These are phyloP conservation scores for Umimayanthus kanabou DNA, from an alignment of 92 coral and sea anemone species.

Conservation along the genomic window DNA sequence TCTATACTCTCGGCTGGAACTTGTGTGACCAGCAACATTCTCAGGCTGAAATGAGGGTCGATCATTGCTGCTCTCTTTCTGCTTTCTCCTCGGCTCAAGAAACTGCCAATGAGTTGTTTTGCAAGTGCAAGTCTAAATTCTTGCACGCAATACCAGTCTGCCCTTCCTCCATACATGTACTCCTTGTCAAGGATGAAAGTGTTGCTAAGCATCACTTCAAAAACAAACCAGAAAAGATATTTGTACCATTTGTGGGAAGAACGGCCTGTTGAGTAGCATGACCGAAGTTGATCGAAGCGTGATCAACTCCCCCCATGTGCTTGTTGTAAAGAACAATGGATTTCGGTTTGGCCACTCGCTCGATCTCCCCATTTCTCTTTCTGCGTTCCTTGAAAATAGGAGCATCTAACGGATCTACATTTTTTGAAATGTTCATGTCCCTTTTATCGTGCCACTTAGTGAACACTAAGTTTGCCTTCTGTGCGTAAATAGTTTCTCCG, in stretches of 20 bases:
- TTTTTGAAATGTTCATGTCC: not conserved
- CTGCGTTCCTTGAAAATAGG: constrained; percentile 31
- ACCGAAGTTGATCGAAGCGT: constrained; percentile 47
- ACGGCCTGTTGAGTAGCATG: constrained; percentile 32
- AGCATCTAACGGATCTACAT: constrained; percentile 30
- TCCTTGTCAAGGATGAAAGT: not conserved
- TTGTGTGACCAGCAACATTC: constrained; percentile 19
- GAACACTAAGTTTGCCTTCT: constrained; percentile 27
- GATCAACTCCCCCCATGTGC: constrained; percentile 56
- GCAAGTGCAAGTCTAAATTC: constrained; percentile 6
- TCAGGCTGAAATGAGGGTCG: too few species aligned
- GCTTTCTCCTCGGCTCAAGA: too few species aligned
- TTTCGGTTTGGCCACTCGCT: constrained; percentile 38
- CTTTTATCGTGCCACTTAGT: not conserved
- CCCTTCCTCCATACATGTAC: not conserved
- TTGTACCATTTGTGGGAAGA: constrained; percentile 43
- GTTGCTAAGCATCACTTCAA: constrained; percentile 19
- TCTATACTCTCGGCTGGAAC: not conserved
- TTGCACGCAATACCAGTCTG: not conserved
- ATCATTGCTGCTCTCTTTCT: too few species aligned
- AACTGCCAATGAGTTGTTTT: not conserved
- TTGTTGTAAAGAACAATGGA: constrained; percentile 50
- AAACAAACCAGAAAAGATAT: constrained; percentile 33
- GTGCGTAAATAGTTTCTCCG: constrained; percentile 21
- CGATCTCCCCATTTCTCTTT: constrained; percentile 38